phyloP scores from a whole-genome alignment of 2,888 invertebrate genomes.

The Lepetodrilus schrolli region DNA sequence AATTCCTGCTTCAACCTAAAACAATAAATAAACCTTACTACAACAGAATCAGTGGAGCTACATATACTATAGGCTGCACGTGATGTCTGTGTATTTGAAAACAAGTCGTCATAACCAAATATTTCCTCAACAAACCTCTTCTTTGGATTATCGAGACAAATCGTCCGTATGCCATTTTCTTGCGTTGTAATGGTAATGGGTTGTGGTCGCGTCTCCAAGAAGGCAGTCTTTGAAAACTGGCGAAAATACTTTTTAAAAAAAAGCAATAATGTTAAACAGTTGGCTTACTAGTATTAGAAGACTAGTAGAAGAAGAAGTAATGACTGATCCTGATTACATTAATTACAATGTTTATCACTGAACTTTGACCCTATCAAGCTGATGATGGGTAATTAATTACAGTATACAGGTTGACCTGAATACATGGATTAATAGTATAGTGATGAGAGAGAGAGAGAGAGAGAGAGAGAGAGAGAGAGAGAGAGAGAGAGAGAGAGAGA shows the following conservation, averaged over 20 bases:
- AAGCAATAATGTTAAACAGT: not conserved
- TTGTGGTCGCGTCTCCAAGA: constrained; percentile 18
- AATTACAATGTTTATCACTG: not conserved
- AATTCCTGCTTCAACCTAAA: too few species aligned
- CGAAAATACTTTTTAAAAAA: not conserved
- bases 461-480: too few species aligned
- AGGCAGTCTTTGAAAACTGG: not conserved
- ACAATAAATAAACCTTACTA: too few species aligned
- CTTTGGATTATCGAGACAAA: constrained; percentile 64
- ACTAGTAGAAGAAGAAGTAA: not conserved
- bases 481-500: too few species aligned
- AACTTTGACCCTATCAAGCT: too few species aligned
- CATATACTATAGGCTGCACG: not conserved
- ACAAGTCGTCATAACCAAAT: not conserved
- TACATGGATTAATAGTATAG: too few species aligned
- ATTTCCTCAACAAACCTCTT: constrained; percentile 56
- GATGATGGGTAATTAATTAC: too few species aligned
- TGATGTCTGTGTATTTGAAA: not conserved
- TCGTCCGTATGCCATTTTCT: constrained; percentile 60
- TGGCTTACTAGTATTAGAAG: not conserved
- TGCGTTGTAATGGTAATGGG: constrained; percentile 43
- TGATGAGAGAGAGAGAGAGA: too few species aligned
- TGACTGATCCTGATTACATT: not conserved
- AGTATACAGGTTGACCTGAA: too few species aligned
- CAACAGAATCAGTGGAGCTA: too few species aligned